Conservation (phyloP, 2,888 invertebrate genomes). For the Hemaris fuciformis region DNA sequence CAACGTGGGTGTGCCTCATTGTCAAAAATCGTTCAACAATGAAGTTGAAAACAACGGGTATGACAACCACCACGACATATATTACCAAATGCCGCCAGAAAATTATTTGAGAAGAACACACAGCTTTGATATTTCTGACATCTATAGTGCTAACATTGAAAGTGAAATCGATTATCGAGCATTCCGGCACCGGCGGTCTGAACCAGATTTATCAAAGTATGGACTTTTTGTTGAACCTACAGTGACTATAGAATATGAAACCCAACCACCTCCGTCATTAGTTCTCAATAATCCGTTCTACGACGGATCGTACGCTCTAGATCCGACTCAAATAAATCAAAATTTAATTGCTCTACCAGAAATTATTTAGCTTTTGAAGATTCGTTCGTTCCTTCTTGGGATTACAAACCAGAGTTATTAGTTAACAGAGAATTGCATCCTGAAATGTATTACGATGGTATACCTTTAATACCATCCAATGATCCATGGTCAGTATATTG, state of each 20-base stretch:
- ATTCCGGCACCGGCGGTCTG: slow-evolving; percentile 60
- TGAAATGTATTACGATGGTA: slow-evolving; percentile 63
- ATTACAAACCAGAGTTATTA: slow-evolving; percentile 64
- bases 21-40: slow-evolving; percentile 51
- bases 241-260: slow-evolving; percentile 58
- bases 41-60: slow-evolving; percentile 45
- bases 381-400: slow-evolving; percentile 74
- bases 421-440: slow-evolving; percentile 53
- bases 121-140: slow-evolving; percentile 72
- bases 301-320: slow-evolving; percentile 66
- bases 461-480: slow-evolving; percentile 66
- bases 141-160: slow-evolving; percentile 53
- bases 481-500: slow-evolving; percentile 73
- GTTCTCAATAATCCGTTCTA: slow-evolving; percentile 79
- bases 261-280: slow-evolving; percentile 59
- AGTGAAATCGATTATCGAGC: slow-evolving; percentile 47
- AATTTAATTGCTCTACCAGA: slow-evolving; percentile 70
- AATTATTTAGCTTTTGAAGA: slow-evolving; percentile 78
- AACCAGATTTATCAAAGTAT: slow-evolving; percentile 74
- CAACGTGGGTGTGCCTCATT: slow-evolving; percentile 73
- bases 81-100: slow-evolving; percentile 46
- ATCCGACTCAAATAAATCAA: slow-evolving; percentile 54
- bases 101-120: slow-evolving; percentile 64
- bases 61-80: slow-evolving; percentile 42
- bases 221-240: slow-evolving; percentile 67